Percentiles rank a stretch among this genome's conserved stretches.
Conservation (phyloP, 1,140 invertebrate genomes). For the Rhopalosiphum padi region DNA sequence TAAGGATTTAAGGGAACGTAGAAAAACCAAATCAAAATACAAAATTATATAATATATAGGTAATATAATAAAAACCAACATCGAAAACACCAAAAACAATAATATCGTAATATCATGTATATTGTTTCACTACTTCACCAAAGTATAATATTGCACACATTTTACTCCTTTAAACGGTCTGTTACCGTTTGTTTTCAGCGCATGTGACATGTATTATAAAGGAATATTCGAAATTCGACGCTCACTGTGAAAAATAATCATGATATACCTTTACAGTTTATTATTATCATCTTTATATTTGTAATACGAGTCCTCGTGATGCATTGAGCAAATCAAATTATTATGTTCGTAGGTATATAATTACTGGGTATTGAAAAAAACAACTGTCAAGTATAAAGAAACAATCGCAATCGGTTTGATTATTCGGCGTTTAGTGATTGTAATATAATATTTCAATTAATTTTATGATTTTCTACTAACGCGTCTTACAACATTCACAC, state of each 20-base stretch:
- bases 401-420: not conserved
- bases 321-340: not conserved
- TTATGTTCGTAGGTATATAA: not conserved
- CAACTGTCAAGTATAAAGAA: not conserved
- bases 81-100: slow-evolving; percentile 47
- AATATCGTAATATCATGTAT: not conserved
- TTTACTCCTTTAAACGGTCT: slow-evolving; percentile 23
- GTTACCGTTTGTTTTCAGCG: not conserved
- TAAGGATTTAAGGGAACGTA: not conserved
- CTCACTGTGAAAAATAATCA: not conserved
- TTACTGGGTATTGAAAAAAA: not conserved
- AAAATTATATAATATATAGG: not conserved
- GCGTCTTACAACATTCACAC: not conserved
- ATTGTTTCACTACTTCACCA: slow-evolving; percentile 39
- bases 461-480: not conserved
- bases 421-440: not conserved
- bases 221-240: slow-evolving; percentile 25
- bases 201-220: not conserved
- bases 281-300: not conserved
- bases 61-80: slow-evolving; percentile 25
- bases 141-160: slow-evolving; percentile 26
- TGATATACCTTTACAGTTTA: not conserved
- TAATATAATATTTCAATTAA: not conserved
- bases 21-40: slow-evolving; percentile 23
- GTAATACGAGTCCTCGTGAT: not conserved